Evolutionary conservation across 2,888 invertebrate species (phyloP).

Genomic region (Proisotoma minuta): DNA sequence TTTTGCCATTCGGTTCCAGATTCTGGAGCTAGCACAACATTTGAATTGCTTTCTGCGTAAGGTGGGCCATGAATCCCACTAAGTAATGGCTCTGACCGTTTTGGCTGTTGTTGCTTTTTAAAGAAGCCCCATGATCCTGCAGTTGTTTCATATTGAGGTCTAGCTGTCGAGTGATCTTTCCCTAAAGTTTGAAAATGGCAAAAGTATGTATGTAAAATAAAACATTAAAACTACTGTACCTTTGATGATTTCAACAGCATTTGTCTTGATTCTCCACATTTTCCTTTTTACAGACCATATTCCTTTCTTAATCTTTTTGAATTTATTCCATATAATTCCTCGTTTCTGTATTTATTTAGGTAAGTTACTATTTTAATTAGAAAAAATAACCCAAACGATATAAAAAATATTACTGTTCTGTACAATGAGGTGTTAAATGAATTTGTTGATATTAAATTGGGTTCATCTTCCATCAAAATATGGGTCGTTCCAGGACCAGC

Average conservation of each 20-base stretch:
- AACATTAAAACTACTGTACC: background rate
- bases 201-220: background rate
- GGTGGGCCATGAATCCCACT: background rate
- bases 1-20: background rate
- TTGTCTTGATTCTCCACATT: conserved; percentile 12
- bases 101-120: background rate
- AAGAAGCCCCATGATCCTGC: conserved; percentile 23
- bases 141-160: conserved; percentile 23
- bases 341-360: conserved; percentile 16
- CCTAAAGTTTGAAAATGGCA: too few relatives aligned
- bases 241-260: conserved; percentile 1
- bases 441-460: too few relatives aligned
- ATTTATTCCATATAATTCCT: conserved; percentile 31
- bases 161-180: conserved; percentile 7
- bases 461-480: too few relatives aligned
- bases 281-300: conserved; percentile 16
- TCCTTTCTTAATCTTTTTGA: conserved; percentile 24
- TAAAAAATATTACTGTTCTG: too few relatives aligned
- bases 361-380: too few relatives aligned
- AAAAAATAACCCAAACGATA: too few relatives aligned
- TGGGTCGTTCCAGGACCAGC: too few relatives aligned
- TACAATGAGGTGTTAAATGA: too few relatives aligned
- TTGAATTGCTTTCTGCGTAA: background rate
- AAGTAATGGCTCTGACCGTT: background rate
- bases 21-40: background rate